These are phyloP conservation scores for Drosophila micromelanica DNA, from an alignment of 1,140 invertebrate genomes.

Conservation along the genomic window DNA sequence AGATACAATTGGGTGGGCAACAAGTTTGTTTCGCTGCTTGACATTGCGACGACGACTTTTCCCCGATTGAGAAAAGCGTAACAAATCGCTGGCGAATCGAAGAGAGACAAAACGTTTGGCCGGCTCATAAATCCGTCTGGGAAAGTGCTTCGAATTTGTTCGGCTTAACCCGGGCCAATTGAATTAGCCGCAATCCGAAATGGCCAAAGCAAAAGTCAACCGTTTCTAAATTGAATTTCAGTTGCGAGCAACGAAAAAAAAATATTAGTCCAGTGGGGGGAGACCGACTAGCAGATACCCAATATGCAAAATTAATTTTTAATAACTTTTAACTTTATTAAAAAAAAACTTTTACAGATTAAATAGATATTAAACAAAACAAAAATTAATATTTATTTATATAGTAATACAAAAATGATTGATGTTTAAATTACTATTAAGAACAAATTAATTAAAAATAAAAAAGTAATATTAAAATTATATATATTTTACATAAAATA, in stretches of 20 bases:
- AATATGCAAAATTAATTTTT: too few relatives aligned
- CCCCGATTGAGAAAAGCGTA: constrained; percentile 51
- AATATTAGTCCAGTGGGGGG: background rate
- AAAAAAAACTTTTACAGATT: too few relatives aligned
- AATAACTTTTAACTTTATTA: too few relatives aligned
- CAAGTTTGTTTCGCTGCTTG: constrained; percentile 64
- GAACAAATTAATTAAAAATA: too few relatives aligned
- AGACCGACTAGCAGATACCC: background rate
- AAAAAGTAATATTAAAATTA: too few relatives aligned
- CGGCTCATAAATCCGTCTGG: constrained; percentile 61
- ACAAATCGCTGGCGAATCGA: constrained; percentile 49
- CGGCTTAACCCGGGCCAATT: constrained; percentile 54
- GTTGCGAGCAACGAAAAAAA: background rate
- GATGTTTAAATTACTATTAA: too few relatives aligned
- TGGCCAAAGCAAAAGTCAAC: constrained; percentile 49
- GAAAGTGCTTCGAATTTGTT: constrained; percentile 42
- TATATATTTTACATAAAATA: background rate
- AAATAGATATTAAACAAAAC: too few relatives aligned
- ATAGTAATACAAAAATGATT: too few relatives aligned
- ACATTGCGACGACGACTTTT: constrained; percentile 47
- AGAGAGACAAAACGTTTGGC: constrained; percentile 21
- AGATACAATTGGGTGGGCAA: constrained; percentile 49
- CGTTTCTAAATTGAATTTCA: constrained; percentile 43
- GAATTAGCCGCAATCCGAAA: constrained; percentile 56
- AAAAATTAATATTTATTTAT: too few relatives aligned